These are phyloP conservation scores for Tyrannus savana DNA, from an alignment of 2,113 vertebrate genomes.

Conservation along the genomic window DNA sequence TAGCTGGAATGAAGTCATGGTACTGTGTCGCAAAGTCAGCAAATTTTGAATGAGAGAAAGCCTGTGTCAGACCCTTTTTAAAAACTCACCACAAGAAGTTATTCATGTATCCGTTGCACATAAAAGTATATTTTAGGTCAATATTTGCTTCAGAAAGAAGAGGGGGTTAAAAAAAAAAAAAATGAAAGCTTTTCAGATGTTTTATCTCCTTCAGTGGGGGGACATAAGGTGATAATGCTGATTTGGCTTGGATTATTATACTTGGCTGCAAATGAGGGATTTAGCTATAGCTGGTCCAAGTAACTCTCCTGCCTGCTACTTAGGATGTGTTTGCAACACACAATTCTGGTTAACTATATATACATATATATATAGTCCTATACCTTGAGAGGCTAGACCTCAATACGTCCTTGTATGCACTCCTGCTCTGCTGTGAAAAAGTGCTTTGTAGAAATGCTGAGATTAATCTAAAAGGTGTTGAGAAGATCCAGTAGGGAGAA, in stretches of 20 bases:
- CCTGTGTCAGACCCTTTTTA: not conserved
- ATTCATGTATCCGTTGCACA: not conserved
- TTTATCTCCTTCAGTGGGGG: not conserved
- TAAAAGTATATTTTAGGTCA: not conserved
- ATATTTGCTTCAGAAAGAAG: not conserved
- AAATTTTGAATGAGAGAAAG: not conserved
- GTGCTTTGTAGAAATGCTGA: not conserved
- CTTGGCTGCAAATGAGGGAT: not conserved
- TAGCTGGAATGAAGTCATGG: not conserved
- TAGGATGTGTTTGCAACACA: not conserved
- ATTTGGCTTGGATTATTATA: not conserved
- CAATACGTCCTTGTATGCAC: not conserved
- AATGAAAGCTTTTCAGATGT: not conserved
- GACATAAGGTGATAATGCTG: not conserved
- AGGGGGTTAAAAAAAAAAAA: not conserved
- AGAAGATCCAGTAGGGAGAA: not conserved
- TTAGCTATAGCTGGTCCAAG: not conserved
- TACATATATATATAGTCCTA: not conserved
- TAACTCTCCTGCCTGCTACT: not conserved
- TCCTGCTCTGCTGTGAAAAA: not conserved
- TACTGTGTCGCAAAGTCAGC: not conserved
- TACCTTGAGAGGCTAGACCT: not conserved
- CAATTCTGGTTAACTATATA: not conserved
- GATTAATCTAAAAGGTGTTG: not conserved
- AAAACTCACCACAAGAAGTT: not conserved